Base-by-base conservation (phyloP, 2,113 vertebrate species). In the Rhegmatorhina hoffmannsi region DNA sequence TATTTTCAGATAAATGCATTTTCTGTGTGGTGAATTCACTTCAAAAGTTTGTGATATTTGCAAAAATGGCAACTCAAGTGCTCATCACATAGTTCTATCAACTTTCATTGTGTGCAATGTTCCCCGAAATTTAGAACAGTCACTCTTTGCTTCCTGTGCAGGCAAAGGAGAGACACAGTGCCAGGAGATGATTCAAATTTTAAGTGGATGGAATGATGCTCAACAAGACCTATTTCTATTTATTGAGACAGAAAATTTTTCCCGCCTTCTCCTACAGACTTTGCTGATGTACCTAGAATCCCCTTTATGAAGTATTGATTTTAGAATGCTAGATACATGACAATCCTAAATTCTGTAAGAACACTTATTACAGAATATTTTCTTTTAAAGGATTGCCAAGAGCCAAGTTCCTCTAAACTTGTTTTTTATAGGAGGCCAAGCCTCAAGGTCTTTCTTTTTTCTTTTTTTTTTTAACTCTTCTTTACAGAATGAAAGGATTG, bases 1-100 rank as follows among this genome's bases (percentile, higher is more conserved):
- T 95, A 36, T 66, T 91, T 94, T 74, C 73, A 94, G 86, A 96
- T 50, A 94, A 93, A 93, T 80, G 66, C 17, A 28, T 84, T 95
- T 86, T 72, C 29, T 63, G 58, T 81, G 74, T 92, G 82, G 81
- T 80, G 80, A 97, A 91, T 77, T 91, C 38, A 60, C n/a, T 92
- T 89, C 60, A 76, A 64, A 95, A 94, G 80, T 89, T 89, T 87
- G 58, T 87, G 82, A 92, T 86, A 92, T 92, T 94, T 82, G 47
- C 66, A 92, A 85, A 94, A 94, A 92, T 66, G 87, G 64, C 62
- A 80, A 13, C 46, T 70, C 18, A 1, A 66, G 68, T 94, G 84
- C n/a, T 44, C 59, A 88, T 29, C 81, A 43, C 36, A 53, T 13
- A 53, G 34, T 17, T 70, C 86, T 64, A 82, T n/a, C 50, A 86